These are phyloP conservation scores for Casuarius casuarius DNA, from an alignment of 2,113 vertebrate species.

Conservation along the genomic window DNA sequence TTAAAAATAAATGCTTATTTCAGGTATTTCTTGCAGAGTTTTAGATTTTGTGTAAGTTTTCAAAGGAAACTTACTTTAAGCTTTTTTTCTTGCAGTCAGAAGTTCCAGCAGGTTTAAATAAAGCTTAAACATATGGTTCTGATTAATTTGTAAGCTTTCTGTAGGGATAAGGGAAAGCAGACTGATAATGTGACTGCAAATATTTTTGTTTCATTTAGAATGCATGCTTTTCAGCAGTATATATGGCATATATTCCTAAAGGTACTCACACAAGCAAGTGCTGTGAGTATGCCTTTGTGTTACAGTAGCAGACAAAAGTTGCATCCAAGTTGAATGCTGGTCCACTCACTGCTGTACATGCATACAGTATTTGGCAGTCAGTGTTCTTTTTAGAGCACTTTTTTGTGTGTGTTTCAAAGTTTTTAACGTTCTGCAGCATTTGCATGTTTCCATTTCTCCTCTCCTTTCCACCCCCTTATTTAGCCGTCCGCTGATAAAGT, in stretches of 20 bases:
- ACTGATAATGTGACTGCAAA: background rate
- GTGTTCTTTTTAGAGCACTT: background rate
- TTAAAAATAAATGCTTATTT: background rate
- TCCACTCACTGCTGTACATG: background rate
- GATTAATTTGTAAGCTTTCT: background rate
- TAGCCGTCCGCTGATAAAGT: background rate
- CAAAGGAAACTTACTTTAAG: background rate
- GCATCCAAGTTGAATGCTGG: background rate
- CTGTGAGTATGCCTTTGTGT: background rate
- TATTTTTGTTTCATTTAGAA: background rate
- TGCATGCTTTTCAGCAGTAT: background rate
- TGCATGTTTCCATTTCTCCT: background rate
- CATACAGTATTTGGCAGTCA: background rate
- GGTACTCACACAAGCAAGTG: background rate
- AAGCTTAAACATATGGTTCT: background rate
- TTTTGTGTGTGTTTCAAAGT: background rate
- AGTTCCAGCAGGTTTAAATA: background rate
- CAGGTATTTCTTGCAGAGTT: background rate
- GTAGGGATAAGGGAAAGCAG: background rate
- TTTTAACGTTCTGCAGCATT: background rate
- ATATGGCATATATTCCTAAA: background rate
- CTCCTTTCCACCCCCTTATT: background rate
- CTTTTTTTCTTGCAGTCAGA: background rate
- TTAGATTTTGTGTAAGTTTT: background rate
- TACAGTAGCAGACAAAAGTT: background rate